Evolutionary conservation across 2,797 vertebrate genomes (phyloP).

Genomic region (Spinus pinus): DNA sequence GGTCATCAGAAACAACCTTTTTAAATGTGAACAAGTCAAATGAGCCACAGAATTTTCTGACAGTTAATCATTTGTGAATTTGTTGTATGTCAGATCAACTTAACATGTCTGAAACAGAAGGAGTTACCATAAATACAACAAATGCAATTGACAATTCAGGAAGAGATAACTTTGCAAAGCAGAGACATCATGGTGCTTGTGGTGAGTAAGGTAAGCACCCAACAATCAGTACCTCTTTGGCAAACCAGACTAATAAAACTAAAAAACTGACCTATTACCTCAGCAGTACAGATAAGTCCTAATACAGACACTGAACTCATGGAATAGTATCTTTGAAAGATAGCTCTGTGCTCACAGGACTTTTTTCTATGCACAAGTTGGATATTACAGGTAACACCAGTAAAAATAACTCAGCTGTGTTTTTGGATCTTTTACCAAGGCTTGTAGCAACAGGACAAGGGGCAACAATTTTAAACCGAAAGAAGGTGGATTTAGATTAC

Average conservation of each 20-base stretch:
- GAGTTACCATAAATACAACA: neutral
- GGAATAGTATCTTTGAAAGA: neutral
- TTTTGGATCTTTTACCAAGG: neutral
- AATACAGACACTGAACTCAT: neutral
- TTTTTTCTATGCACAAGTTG: neutral
- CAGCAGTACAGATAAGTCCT: neutral
- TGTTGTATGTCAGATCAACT: neutral
- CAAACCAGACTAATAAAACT: neutral
- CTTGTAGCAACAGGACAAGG: neutral
- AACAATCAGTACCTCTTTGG: neutral
- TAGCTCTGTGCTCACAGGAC: neutral
- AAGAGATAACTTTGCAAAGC: neutral
- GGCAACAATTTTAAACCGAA: neutral
- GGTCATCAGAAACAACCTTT: slow-evolving; percentile 79
- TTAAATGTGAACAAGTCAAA: slow-evolving; percentile 77
- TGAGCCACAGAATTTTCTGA: slow-evolving; percentile 55
- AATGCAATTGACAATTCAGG: neutral
- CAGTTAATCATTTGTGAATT: neutral
- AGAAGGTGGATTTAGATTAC: neutral
- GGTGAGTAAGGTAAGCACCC: neutral
- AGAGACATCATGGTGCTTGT: neutral
- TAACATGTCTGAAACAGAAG: neutral
- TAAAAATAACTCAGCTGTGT: neutral
- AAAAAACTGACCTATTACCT: neutral
- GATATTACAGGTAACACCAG: neutral